Evolutionary conservation across 2,888 invertebrate species (phyloP).

Genomic region (Mechanitis mazaeus): DNA sequence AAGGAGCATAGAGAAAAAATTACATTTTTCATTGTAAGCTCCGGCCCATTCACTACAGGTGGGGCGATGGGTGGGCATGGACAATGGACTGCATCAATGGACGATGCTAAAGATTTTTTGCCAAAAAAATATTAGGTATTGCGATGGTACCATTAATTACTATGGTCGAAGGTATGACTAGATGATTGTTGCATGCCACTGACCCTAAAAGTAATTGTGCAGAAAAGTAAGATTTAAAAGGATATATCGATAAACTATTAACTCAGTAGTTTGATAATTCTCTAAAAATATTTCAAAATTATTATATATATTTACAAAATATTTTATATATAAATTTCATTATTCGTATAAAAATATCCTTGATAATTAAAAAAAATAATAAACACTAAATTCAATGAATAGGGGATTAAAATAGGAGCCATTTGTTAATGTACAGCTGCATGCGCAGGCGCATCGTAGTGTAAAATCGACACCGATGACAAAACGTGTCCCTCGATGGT

Average conservation of each 20-base stretch:
- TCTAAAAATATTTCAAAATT: too few species aligned
- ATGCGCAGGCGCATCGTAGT: conserved; percentile 46
- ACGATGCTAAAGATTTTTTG: conserved; percentile 41
- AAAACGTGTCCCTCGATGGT: conserved; percentile 59
- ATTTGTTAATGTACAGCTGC: conserved; percentile 68
- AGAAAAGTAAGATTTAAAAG: not conserved
- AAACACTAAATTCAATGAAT: conserved; percentile 27
- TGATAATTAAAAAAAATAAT: conserved; percentile 21
- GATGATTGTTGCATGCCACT: conserved; percentile 9
- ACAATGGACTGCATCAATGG: conserved; percentile 72
- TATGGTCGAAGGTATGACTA: conserved; percentile 19
- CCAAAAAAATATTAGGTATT: conserved; percentile 24
- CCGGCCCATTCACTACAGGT: conserved; percentile 71
- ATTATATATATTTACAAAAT: not conserved
- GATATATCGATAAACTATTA: too few species aligned
- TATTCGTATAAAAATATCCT: conserved; percentile 11
- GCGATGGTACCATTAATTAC: conserved; percentile 27
- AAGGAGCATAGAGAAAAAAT: conserved; percentile 61
- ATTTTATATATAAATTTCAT: too few species aligned
- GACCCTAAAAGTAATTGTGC: not conserved
- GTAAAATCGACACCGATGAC: conserved; percentile 57
- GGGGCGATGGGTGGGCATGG: conserved; percentile 57
- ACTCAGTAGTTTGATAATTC: too few species aligned
- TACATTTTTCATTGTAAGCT: conserved; percentile 68
- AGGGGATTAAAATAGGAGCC: conserved; percentile 51